Percentiles rank a stretch among this genome's conserved stretches.
These are phyloP conservation scores for Tyrannus savana DNA, from an alignment of 2,113 vertebrate genomes.

Conservation along the genomic window DNA sequence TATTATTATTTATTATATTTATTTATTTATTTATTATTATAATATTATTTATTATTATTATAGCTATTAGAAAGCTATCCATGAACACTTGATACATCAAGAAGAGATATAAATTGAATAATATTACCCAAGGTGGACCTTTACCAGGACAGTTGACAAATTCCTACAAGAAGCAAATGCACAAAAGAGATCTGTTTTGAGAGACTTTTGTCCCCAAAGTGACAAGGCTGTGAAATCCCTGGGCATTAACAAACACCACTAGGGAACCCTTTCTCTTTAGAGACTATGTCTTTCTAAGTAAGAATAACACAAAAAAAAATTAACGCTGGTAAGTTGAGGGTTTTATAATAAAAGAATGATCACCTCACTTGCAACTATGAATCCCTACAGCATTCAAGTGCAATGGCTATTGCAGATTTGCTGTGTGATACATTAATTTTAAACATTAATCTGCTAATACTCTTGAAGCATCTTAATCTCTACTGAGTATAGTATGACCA, in stretches of 20 bases:
- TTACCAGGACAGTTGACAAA: rapidly evolving
- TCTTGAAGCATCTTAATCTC: not conserved
- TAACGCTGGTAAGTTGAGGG: not conserved
- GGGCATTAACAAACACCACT: not conserved
- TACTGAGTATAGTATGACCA: not conserved
- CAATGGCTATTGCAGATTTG: not conserved
- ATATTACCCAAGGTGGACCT: not conserved
- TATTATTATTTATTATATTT: not conserved
- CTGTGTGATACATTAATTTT: not conserved
- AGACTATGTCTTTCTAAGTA: not conserved
- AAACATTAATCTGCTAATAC: not conserved
- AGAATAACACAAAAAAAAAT: not conserved
- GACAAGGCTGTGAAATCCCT: not conserved
- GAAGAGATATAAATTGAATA: not conserved
- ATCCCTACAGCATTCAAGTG: not conserved
- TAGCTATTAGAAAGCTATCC: not conserved
- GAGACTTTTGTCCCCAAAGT: not conserved
- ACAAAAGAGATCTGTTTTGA: not conserved
- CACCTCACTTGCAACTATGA: not conserved
- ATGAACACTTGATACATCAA: not conserved
- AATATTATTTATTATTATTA: too few species aligned
- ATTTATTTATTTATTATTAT: too few species aligned
- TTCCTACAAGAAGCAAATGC: not conserved
- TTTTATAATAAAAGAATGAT: not conserved
- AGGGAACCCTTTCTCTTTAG: not conserved